phyloP scores from a whole-genome alignment of 2,113 vertebrate species.

The Xyliphius kryptos region DNA sequence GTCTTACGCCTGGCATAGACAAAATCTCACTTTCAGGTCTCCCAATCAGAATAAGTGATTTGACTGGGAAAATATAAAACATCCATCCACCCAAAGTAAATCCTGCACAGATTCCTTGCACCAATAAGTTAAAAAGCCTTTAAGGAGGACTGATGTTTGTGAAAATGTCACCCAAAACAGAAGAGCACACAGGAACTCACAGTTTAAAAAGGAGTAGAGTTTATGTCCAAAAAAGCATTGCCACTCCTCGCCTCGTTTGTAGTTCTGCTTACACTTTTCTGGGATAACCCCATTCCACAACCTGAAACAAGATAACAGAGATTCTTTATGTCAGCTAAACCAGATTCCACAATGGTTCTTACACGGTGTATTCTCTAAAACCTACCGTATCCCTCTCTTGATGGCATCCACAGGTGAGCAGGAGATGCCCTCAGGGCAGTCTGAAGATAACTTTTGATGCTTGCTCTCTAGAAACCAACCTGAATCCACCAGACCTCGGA shows the following conservation, averaged over 20 bases:
- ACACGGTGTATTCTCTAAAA: no score
- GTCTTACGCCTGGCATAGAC: no score
- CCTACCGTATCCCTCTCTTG: conserved; percentile 70
- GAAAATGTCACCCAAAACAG: no score
- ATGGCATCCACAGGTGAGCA: conserved; percentile 70
- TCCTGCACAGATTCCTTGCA: no score
- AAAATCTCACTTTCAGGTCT: no score
- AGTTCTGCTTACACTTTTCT: conserved; percentile 68
- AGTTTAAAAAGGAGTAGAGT: conserved; percentile 67
- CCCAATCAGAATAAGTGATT: no score
- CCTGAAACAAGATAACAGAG: conserved; percentile 45
- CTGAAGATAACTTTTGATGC: conserved; percentile 58
- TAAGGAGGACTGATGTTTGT: no score
- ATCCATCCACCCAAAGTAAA: no score
- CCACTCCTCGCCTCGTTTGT: conserved; percentile 72
- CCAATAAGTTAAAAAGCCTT: no score
- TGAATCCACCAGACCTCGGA: conserved; percentile 73
- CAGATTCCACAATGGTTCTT: background rate
- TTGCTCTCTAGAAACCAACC: conserved; percentile 76
- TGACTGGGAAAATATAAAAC: no score
- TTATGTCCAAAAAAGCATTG: conserved; percentile 75
- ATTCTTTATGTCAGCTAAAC: background rate
- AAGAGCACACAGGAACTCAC: conserved; percentile 57
- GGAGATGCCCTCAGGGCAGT: conserved; percentile 65
- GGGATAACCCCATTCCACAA: conserved; percentile 74